Base-by-base conservation (phyloP, 2,888 invertebrate genomes). In the Gerris lacustris region DNA sequence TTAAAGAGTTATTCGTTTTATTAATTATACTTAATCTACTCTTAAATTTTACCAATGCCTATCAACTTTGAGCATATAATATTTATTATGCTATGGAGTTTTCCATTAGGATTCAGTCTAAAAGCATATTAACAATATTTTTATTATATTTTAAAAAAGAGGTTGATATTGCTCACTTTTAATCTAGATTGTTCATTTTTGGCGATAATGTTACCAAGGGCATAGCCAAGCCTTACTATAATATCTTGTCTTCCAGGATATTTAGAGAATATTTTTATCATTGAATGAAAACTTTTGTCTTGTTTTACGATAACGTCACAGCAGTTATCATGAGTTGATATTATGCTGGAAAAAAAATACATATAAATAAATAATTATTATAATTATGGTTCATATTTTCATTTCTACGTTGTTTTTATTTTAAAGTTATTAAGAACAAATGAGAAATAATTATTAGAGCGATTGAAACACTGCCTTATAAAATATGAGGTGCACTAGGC, bases 181-280 rank as follows among this genome's bases (percentile, higher is more conserved):
- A 83, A 81, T 73, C 92, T 82, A 0, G 91, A 88, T 64, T 84
- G 83, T 73, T 92, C 89, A 77, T 87, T 87, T 75, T 87, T 88
- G 31, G 92, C 91, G 78, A 92, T 88, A 80, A 93, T 86, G 79
- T 94, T 94, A 43, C 94, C 93, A 66, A 94, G 83, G 73, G 91
- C 90, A 80, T 92, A 94, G 2, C 91, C 88, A 69, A 93, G 83
- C 4, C 93, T 84, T 69, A 91, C 88, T 69, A 89, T 85, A 69
- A 91, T 86, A 75, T 90, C 87, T 73, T 89, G 87, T 76, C 87
- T 85, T 69, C 86, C 84, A 2, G 86, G 84, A 79, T 89, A 88
- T 78, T 86, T 86, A 63, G 86, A 84, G 73, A 90, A 84, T 72
- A 89, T 82, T 64, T 83, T 82, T 62, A 89, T 79, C 75, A 89